Conservation (phyloP, 2,888 invertebrate species). For the Sericinus montela region DNA sequence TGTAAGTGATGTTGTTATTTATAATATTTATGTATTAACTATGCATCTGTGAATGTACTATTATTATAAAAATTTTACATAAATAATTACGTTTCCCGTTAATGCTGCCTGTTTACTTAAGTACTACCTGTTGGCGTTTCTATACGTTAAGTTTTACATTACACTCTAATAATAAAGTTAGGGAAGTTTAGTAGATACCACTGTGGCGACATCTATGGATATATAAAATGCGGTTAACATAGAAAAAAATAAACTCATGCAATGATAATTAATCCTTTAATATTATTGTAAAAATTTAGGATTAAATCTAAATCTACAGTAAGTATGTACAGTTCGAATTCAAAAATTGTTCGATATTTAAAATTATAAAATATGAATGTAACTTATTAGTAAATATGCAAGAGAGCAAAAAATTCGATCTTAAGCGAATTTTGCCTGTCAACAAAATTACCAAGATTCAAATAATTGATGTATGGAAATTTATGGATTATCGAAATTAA, state of each 20-base stretch:
- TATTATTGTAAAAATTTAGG: neutral
- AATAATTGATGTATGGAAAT: conserved; percentile 22
- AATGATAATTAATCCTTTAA: neutral
- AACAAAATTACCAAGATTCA: conserved; percentile 75
- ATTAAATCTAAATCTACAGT: conserved; percentile 2
- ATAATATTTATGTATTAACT: too few relatives aligned
- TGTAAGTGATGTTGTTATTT: too few relatives aligned
- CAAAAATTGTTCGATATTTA: conserved; percentile 2
- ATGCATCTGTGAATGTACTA: too few relatives aligned
- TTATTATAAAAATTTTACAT: too few relatives aligned
- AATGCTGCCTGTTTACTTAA: too few relatives aligned
- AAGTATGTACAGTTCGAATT: conserved; percentile 13
- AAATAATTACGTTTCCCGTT: too few relatives aligned
- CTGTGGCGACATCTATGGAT: too few relatives aligned
- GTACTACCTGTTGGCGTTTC: too few relatives aligned
- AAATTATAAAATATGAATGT: neutral
- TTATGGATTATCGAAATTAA: conserved; percentile 22
- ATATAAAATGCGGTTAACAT: too few relatives aligned
- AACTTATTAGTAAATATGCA: neutral
- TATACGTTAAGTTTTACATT: too few relatives aligned
- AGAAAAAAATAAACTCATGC: neutral
- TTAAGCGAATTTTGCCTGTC: conserved; percentile 71
- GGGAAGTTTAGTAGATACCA: too few relatives aligned
- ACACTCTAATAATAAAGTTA: too few relatives aligned
- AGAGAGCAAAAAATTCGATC: conserved; percentile 37